Evolutionary conservation across 92 coral and sea anemone genomes (phyloP).

Genomic region (Paramuricea clavata): DNA sequence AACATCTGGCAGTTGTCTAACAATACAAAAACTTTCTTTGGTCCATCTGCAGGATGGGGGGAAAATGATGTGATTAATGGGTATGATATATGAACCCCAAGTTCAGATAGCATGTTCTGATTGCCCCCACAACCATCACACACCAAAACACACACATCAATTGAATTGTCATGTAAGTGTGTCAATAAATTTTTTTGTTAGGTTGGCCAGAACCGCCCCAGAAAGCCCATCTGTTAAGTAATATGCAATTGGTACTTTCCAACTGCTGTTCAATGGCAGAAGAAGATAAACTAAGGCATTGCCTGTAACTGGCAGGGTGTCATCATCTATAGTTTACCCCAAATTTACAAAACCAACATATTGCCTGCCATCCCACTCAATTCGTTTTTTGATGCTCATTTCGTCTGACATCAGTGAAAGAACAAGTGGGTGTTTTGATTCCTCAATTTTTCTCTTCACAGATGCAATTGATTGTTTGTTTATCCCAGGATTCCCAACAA

Average conservation of each 20-base stretch:
- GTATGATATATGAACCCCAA: slow-evolving; percentile 20
- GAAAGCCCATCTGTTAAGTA: slow-evolving; percentile 17
- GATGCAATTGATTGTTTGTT: slow-evolving; percentile 24
- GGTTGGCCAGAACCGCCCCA: slow-evolving; percentile 26
- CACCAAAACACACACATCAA: no score
- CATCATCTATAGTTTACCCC: slow-evolving; percentile 30
- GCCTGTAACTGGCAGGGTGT: slow-evolving; percentile 33
- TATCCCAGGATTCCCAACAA: slow-evolving; percentile 47
- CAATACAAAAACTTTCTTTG: no score
- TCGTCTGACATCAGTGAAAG: slow-evolving; percentile 33
- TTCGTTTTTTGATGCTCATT: slow-evolving; percentile 44
- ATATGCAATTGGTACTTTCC: slow-evolving; percentile 29
- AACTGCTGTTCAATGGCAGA: background rate
- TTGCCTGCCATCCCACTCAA: slow-evolving; percentile 46
- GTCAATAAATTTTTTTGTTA: background rate
- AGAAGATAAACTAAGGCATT: slow-evolving; percentile 29
- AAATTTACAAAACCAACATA: slow-evolving; percentile 44
- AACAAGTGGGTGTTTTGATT: slow-evolving; percentile 32
- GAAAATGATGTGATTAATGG: slow-evolving; percentile 1
- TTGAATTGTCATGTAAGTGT: background rate
- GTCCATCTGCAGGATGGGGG: slow-evolving; percentile 16
- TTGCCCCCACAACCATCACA: no score
- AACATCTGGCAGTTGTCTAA: no score
- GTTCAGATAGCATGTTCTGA: slow-evolving; percentile 13
- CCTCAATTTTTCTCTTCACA: slow-evolving; percentile 26